A percentile compares a stretch with the other conserved stretches of the same genome.
These are phyloP conservation scores for Todiramphus saurophagus DNA, from an alignment of 2,113 vertebrate species.

Conservation along the genomic window DNA sequence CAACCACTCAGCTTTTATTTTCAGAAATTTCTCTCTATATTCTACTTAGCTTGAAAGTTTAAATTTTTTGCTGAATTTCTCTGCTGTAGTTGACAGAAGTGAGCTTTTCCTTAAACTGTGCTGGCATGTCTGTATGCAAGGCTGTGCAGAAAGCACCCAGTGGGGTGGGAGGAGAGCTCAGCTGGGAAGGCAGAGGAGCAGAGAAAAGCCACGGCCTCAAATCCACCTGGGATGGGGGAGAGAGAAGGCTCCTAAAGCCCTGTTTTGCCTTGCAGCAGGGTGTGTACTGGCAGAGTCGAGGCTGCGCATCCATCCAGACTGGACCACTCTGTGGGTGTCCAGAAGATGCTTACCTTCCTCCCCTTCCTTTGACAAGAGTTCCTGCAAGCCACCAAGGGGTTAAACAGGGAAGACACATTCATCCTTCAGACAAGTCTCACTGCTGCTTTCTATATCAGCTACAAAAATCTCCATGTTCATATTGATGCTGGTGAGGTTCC, in stretches of 20 bases:
- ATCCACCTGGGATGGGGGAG: rapidly evolving
- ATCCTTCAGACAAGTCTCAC: not conserved
- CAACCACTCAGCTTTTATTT: not conserved
- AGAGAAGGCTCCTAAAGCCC: not conserved
- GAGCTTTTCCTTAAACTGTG: not conserved
- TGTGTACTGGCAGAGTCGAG: not conserved
- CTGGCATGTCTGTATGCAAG: rapidly evolving
- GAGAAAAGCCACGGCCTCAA: not conserved
- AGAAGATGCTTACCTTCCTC: not conserved
- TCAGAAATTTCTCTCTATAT: not conserved
- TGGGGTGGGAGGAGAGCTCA: not conserved
- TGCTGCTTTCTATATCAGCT: not conserved
- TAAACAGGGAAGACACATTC: not conserved
- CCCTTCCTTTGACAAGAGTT: not conserved
- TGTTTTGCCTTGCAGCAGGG: not conserved
- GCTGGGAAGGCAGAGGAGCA: not conserved
- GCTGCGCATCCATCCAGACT: no score
- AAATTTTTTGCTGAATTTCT: not conserved
- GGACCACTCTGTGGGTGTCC: no score
- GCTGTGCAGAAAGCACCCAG: rapidly evolving
- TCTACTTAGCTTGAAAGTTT: not conserved
- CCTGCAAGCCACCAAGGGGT: not conserved
- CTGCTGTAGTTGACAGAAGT: not conserved
- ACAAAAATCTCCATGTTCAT: not conserved
- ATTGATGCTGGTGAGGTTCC: not conserved